Base-by-base conservation (phyloP, 1,140 invertebrate species). In the Euura saliciscinereae region DNA sequence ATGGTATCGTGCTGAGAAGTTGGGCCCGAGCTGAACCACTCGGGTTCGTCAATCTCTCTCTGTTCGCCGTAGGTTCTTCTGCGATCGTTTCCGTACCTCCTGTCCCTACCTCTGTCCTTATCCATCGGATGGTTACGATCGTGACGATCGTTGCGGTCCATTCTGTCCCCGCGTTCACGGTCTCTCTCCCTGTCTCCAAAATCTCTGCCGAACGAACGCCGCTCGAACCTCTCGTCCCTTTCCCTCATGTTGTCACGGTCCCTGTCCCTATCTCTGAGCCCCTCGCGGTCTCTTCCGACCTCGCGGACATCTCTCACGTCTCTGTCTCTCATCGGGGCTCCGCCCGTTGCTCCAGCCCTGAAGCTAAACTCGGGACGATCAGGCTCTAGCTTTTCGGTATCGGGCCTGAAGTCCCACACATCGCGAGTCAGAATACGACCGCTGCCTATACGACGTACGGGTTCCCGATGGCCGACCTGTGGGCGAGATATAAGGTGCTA, bases 1-100 rank as follows among this genome's bases (percentile, higher is more conserved):
- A 98, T 98, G n/a, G 94, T 97, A 77, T 98, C 97, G 76, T 93
- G 90, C 80, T 97, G 95, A 67, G 95, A 97, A 69, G 94, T 94
- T 45, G 96, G 96, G 46, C 96, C 96, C 68, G 91, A 93, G 81
- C 93, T 95, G 82, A 96, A 96, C 92, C 92, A 93, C 77, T 93
- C 92, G 0, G 92, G 92, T 77, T 92, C 91, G 68, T 92, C 91
- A 4, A 6, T 44, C 44, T 90, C 88, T 45, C 87, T 84, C 67
- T 86, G 86, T 6, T 89, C 84, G 69, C 85, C 89, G 66, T 86
- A 87, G 10, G 84, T 86, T 65, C 90, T 85, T 67, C 89, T 84
- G 45, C 88, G 86, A 66, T 88, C 86, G 64, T 86, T 86, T 6
- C 77, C 77, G 43, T 83, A 88, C 69, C 84, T 82, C 46, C 87